These are phyloP conservation scores for Oryzias sinensis DNA, from an alignment of 2,797 vertebrate species.

Conservation along the genomic window DNA sequence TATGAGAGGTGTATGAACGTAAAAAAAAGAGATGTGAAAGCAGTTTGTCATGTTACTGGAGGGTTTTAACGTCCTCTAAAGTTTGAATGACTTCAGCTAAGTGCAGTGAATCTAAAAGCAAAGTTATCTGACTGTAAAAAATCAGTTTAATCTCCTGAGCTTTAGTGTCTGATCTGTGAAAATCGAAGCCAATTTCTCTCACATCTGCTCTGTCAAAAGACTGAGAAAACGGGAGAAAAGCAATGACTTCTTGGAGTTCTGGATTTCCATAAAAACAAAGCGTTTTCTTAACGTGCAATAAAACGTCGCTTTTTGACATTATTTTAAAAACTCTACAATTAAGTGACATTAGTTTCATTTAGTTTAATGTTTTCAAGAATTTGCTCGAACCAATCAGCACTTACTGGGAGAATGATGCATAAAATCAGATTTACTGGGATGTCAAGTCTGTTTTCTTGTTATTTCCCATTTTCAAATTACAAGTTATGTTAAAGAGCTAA, in stretches of 20 bases:
- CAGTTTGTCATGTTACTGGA: background rate
- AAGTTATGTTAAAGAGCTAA: too few species aligned
- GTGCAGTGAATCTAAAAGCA: background rate
- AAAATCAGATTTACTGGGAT: too few species aligned
- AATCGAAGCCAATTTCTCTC: background rate
- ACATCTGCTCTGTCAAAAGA: background rate
- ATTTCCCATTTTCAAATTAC: too few species aligned
- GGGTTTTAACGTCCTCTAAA: background rate
- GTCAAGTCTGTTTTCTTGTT: too few species aligned
- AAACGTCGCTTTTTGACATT: too few species aligned
- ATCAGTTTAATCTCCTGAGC: background rate
- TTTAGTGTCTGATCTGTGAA: background rate
- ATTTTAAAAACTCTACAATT: background rate
- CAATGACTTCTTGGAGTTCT: slow-evolving; percentile 7
- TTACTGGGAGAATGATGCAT: too few species aligned
- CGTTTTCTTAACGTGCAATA: too few species aligned
- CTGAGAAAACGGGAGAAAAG: background rate
- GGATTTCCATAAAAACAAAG: background rate
- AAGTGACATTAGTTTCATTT: background rate
- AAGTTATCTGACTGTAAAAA: background rate
- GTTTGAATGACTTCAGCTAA: background rate
- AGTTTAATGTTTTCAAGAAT: background rate
- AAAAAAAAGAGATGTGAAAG: slow-evolving; percentile 1
- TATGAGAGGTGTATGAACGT: background rate
- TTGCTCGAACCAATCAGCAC: background rate